These are phyloP conservation scores for Parus major DNA, from an alignment of 2,113 vertebrate species.

Conservation along the genomic window DNA sequence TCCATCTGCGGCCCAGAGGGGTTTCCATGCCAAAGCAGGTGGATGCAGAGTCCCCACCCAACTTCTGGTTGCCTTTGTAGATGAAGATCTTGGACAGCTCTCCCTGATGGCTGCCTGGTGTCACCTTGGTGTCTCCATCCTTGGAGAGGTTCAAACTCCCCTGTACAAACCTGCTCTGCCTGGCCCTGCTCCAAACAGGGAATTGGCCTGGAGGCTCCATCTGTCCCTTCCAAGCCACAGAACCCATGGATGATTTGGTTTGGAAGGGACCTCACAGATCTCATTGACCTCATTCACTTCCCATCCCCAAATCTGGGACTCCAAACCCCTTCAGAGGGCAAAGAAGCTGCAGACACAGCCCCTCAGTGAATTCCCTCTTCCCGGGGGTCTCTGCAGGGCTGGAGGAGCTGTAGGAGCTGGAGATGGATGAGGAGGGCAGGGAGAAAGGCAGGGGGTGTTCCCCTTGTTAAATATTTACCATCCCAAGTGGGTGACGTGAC, in stretches of 20 bases:
- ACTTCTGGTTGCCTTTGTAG: neutral
- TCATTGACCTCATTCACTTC: too few species aligned
- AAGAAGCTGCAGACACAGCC: neutral
- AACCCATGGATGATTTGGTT: neutral
- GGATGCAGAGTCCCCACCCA: neutral
- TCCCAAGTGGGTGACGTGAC: neutral
- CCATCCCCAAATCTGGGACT: neutral
- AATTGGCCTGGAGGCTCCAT: neutral
- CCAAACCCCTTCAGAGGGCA: neutral
- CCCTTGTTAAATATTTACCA: slow-evolving; percentile 67
- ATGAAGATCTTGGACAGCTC: neutral
- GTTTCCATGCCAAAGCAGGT: neutral
- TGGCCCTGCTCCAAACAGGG: neutral
- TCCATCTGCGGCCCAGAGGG: neutral
- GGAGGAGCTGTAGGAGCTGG: neutral
- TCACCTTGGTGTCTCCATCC: neutral
- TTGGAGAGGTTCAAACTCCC: fast-evolving
- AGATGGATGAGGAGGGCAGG: slow-evolving; percentile 20
- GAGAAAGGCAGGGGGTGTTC: slow-evolving; percentile 9
- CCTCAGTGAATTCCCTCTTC: neutral
- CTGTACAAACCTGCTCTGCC: neutral
- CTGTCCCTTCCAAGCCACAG: neutral
- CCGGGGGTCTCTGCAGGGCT: neutral
- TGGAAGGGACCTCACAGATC: neutral
- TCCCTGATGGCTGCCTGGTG: neutral